Percentiles rank a stretch among this genome's conserved stretches.
Conservation (phyloP, 2,888 invertebrate species). For the Subacronicta megacephala region DNA sequence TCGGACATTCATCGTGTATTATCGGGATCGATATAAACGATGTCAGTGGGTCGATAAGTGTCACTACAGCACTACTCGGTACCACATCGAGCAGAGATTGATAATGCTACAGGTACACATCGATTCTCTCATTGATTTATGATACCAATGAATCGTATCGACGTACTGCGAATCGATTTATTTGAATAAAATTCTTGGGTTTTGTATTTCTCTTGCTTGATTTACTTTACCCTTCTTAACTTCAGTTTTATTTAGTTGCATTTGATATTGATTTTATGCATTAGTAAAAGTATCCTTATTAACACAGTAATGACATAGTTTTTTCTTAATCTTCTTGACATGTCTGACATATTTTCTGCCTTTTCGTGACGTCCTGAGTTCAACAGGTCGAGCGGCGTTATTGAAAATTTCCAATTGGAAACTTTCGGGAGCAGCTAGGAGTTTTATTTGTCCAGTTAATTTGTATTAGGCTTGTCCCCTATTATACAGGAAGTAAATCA, state of each 20-base stretch:
- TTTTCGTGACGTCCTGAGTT: too few species aligned
- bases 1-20: constrained; percentile 47
- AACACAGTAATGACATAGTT: too few species aligned
- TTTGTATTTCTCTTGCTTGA: constrained; percentile 4
- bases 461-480: too few species aligned
- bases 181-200: constrained; percentile 22
- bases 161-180: constrained; percentile 40
- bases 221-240: background rate
- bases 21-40: constrained; percentile 71
- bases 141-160: constrained; percentile 45
- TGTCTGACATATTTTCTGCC: too few species aligned
- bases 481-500: too few species aligned
- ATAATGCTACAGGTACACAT: constrained; percentile 67
- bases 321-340: too few species aligned
- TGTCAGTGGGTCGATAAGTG: constrained; percentile 73
- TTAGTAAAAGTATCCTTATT: background rate
- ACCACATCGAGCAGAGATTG: constrained; percentile 66
- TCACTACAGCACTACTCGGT: constrained; percentile 67
- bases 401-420: too few species aligned
- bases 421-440: too few species aligned
- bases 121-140: constrained; percentile 69
- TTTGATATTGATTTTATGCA: background rate
- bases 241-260: too few species aligned
- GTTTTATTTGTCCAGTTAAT: too few species aligned
- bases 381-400: too few species aligned